A percentile compares a stretch with the other conserved stretches of the same genome.
Evolutionary conservation across 2,797 vertebrate species (phyloP).

Genomic region (Anguilla anguilla): DNA sequence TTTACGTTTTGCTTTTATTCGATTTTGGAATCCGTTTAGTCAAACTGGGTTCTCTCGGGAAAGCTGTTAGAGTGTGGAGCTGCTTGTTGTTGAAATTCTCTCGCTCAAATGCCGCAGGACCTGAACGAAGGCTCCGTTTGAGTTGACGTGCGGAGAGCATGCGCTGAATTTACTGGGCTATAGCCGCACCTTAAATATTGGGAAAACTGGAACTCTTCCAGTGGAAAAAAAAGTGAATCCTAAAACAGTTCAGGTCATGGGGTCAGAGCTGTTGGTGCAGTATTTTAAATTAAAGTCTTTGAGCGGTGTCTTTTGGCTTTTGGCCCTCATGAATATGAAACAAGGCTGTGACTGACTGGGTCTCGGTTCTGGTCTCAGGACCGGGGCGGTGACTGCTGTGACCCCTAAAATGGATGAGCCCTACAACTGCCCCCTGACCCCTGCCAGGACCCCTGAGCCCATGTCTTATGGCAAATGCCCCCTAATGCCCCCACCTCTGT

Average conservation of each 20-base stretch:
- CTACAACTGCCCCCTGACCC: constrained; percentile 6
- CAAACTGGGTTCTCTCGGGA: background rate
- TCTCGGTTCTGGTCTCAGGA: background rate
- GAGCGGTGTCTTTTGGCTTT: background rate
- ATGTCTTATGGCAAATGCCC: background rate
- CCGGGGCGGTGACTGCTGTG: background rate
- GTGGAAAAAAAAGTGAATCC: background rate
- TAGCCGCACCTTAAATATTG: background rate
- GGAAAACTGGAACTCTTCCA: background rate
- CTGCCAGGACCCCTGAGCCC: background rate
- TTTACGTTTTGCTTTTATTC: background rate
- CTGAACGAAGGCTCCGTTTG: background rate
- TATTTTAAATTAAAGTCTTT: background rate
- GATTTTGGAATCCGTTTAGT: background rate
- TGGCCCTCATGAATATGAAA: background rate
- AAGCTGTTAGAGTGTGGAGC: background rate
- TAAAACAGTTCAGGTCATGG: background rate
- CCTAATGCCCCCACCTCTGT: background rate
- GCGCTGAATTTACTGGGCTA: background rate
- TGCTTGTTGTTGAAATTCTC: background rate
- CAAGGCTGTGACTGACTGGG: background rate
- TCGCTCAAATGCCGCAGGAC: background rate
- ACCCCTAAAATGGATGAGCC: background rate
- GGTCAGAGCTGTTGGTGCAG: background rate
- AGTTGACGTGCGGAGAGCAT: background rate